Evolutionary conservation across 2,797 vertebrate genomes (phyloP).

Genomic region (Melanogrammus aeglefinus): DNA sequence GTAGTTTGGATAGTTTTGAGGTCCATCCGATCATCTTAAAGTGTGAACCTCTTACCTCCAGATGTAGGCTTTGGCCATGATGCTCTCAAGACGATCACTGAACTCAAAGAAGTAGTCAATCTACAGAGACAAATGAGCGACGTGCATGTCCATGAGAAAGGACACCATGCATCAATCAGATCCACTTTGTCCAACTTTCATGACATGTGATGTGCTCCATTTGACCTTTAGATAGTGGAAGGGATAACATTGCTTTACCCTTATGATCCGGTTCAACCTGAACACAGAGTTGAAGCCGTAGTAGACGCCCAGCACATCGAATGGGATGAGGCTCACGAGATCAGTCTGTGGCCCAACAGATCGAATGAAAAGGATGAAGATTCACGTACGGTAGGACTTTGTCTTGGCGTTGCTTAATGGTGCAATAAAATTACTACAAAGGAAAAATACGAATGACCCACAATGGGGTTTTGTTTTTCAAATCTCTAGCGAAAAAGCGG

Average conservation of each 20-base stretch:
- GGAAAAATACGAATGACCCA: too few species aligned
- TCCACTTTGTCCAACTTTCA: background rate
- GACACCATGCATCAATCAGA: too few species aligned
- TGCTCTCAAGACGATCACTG: slow-evolving; percentile 85
- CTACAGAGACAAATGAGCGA: slow-evolving; percentile 51
- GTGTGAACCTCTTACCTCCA: slow-evolving; percentile 79
- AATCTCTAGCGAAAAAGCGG: too few species aligned
- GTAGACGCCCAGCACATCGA: slow-evolving; percentile 79
- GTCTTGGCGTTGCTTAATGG: too few species aligned
- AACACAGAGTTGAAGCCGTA: slow-evolving; percentile 81
- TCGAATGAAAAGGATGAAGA: background rate
- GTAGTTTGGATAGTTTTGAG: background rate
- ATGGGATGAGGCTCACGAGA: slow-evolving; percentile 78
- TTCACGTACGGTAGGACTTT: background rate
- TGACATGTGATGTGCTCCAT: background rate
- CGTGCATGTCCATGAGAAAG: slow-evolving; percentile 12
- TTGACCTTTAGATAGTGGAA: background rate
- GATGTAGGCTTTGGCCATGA: slow-evolving; percentile 88
- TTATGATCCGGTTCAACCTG: slow-evolving; percentile 80
- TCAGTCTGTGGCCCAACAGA: slow-evolving; percentile 74
- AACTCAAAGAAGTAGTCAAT: slow-evolving; percentile 88
- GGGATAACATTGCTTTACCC: slow-evolving; percentile 66
- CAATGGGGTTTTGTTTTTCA: too few species aligned
- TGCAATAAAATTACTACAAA: too few species aligned
- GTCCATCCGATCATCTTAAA: background rate